Evolutionary conservation across 2,113 vertebrate genomes (phyloP).

Genomic region (Bubo blakistoni): DNA sequence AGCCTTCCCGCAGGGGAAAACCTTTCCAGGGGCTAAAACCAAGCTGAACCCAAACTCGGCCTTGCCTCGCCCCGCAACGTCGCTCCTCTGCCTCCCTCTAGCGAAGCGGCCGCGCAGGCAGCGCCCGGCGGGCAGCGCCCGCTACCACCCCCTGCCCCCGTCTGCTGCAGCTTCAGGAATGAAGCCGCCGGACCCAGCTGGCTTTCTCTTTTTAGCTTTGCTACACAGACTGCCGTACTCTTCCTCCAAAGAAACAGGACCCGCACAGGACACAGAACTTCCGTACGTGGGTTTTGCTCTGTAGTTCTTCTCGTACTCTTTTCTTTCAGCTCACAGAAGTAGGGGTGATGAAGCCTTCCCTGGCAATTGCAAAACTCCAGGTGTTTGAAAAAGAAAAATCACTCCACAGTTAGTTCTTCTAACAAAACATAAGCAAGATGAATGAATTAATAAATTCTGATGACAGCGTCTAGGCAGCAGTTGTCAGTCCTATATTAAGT

Average conservation of each 20-base stretch:
- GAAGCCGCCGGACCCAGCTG: too few species aligned
- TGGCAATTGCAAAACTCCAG: not conserved
- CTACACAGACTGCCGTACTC: too few species aligned
- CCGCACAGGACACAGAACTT: not conserved
- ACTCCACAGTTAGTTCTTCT: not conserved
- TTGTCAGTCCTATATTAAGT: not conserved
- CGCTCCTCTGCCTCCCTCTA: not conserved
- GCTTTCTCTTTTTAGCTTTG: not conserved
- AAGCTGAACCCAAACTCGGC: not conserved
- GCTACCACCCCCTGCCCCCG: not conserved
- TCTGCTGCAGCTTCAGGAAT: not conserved
- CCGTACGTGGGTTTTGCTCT: rapidly evolving
- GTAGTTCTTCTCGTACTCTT: rapidly evolving
- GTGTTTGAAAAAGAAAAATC: not conserved
- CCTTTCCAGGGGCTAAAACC: not conserved
- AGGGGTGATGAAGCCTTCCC: not conserved
- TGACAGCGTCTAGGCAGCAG: not conserved
- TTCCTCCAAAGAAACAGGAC: not conserved
- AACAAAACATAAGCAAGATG: not conserved
- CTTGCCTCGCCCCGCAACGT: not conserved
- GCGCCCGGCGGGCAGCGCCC: not conserved
- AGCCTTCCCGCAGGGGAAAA: not conserved
- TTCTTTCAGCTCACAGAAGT: not conserved
- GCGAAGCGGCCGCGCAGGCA: not conserved
- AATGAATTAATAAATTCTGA: not conserved